A percentile compares a stretch with the other conserved stretches of the same genome.
phyloP scores from a whole-genome alignment of 1,140 invertebrate species.

The Matsumurasca onukii region DNA sequence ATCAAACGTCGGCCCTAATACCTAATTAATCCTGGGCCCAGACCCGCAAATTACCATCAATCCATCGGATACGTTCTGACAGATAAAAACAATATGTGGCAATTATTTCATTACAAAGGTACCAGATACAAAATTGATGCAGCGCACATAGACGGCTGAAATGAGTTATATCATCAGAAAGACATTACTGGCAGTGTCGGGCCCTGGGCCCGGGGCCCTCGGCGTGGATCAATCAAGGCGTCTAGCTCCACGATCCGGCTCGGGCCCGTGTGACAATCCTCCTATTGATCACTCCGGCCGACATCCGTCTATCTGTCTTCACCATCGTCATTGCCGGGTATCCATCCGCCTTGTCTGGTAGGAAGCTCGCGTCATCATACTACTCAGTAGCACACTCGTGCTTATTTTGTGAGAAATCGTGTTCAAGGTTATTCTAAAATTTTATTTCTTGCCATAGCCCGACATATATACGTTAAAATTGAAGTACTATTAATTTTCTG shows the following conservation, averaged over 20 bases:
- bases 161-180: slow-evolving; percentile 29
- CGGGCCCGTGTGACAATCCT: slow-evolving; percentile 8
- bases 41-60: slow-evolving; percentile 25
- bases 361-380: no score
- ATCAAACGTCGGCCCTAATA: slow-evolving; percentile 15
- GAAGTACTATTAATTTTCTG: no score
- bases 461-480: no score
- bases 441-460: no score
- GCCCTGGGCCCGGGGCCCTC: neutral
- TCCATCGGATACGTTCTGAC: slow-evolving; percentile 10
- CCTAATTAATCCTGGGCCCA: slow-evolving; percentile 15
- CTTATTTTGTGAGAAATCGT: no score
- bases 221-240: slow-evolving; percentile 13
- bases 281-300: neutral
- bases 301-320: neutral
- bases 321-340: no score
- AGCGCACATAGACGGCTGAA: slow-evolving; percentile 13
- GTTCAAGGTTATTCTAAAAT: no score
- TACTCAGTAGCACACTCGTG: no score
- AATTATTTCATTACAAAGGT: slow-evolving; percentile 29
- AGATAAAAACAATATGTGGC: slow-evolving; percentile 27
- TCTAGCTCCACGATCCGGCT: neutral
- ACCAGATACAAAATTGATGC: slow-evolving; percentile 27
- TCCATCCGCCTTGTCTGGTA: no score
- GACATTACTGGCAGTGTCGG: slow-evolving; percentile 5